phyloP scores from a whole-genome alignment of 2,797 vertebrate species.

The Knipowitschia caucasica region DNA sequence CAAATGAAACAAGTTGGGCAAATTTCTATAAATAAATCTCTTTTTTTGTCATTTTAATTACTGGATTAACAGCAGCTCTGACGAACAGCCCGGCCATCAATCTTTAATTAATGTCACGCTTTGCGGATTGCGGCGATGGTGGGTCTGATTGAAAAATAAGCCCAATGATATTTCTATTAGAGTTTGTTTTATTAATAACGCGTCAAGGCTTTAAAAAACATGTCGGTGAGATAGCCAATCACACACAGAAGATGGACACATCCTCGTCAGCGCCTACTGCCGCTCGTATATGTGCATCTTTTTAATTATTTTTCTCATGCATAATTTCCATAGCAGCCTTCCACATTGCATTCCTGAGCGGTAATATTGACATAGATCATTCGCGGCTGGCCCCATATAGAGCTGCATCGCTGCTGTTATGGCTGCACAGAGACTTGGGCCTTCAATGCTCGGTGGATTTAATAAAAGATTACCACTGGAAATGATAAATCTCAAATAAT shows the following conservation, averaged over 20 bases:
- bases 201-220: conserved; percentile 78
- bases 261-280: conserved; percentile 55
- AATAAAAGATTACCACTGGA: not conserved
- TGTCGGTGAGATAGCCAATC: conserved; percentile 70
- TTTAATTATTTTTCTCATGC: conserved; percentile 55
- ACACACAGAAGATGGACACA: conserved; percentile 66
- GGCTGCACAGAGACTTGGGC: not conserved
- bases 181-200: conserved; percentile 83
- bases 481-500: conserved; percentile 4
- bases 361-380: conserved; percentile 23
- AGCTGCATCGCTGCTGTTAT: conserved; percentile 7
- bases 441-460: not conserved
- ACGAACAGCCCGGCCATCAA: conserved; percentile 76
- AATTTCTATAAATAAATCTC: conserved; percentile 80
- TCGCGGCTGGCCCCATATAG: conserved; percentile 16
- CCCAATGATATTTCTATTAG: conserved; percentile 83
- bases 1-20: conserved; percentile 72
- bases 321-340: conserved; percentile 30
- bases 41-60: conserved; percentile 82
- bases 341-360: conserved; percentile 19
- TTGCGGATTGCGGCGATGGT: conserved; percentile 74
- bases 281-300: conserved; percentile 34
- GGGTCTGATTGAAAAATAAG: conserved; percentile 83
- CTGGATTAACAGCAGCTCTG: conserved; percentile 75
- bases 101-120: conserved; percentile 85